Conservation (phyloP, 2,113 vertebrate genomes). For the Abramis brama region DNA sequence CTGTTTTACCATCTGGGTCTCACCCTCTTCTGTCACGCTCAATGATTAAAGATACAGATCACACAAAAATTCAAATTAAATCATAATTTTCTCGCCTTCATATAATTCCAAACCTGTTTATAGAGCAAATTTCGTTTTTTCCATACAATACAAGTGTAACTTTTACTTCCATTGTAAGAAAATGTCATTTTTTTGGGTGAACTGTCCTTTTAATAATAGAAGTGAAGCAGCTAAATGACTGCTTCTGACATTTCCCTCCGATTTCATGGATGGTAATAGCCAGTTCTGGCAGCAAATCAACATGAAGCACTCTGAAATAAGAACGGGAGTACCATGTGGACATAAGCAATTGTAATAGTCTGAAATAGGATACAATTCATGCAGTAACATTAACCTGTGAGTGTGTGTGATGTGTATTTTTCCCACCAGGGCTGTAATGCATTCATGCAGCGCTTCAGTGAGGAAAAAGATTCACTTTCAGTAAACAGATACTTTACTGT, state of each 20-base stretch:
- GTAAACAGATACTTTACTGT: background rate
- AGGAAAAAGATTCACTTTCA: background rate
- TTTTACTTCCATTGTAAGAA: background rate
- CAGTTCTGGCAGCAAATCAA: conserved; percentile 4
- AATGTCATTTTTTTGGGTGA: background rate
- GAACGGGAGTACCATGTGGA: background rate
- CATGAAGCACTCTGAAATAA: background rate
- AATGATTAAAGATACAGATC: conserved; percentile 4
- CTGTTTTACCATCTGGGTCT: background rate
- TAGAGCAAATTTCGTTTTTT: background rate
- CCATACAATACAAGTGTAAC: background rate
- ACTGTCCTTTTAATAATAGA: background rate
- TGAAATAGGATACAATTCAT: conserved; percentile 14
- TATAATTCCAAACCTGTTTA: background rate
- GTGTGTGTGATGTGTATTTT: conserved; percentile 7
- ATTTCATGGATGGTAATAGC: conserved; percentile 1
- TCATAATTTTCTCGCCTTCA: background rate
- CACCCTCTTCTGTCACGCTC: background rate
- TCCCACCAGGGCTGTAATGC: background rate
- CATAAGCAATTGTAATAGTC: conserved; percentile 2
- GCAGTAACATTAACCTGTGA: conserved; percentile 12
- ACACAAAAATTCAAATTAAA: background rate
- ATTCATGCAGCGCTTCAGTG: background rate
- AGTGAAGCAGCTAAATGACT: background rate
- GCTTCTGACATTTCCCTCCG: background rate